Conservation (phyloP, 2,113 vertebrate genomes). For the Centropus unirufus region DNA sequence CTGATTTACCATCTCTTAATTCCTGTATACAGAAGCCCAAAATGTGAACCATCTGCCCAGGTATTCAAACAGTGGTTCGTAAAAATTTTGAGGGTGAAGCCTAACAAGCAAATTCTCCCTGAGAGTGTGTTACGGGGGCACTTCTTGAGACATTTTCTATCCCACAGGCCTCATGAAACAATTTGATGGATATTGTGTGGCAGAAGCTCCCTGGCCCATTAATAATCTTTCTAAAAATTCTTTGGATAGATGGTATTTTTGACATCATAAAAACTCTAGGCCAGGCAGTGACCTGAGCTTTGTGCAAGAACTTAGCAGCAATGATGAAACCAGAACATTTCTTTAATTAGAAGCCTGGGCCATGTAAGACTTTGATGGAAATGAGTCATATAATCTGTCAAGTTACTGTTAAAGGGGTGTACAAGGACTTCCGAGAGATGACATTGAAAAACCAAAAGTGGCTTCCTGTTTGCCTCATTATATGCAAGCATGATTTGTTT, state of each 20-base stretch:
- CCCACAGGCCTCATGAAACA: background rate
- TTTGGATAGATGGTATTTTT: background rate
- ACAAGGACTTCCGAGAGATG: background rate
- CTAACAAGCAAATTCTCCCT: background rate
- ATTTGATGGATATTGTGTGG: background rate
- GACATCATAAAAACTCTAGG: background rate
- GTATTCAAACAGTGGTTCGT: background rate
- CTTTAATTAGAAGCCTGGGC: background rate
- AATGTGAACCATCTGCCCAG: background rate
- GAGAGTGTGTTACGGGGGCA: background rate
- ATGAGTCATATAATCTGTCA: background rate
- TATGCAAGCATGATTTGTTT: background rate
- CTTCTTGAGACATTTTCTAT: background rate
- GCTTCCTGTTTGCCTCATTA: background rate
- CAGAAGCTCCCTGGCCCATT: background rate
- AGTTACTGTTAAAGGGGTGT: background rate
- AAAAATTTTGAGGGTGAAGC: background rate
- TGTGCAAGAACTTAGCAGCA: background rate
- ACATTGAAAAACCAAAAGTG: background rate
- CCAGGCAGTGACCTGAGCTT: background rate
- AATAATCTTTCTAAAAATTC: background rate
- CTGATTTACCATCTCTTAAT: background rate
- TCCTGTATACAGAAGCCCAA: background rate
- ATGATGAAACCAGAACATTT: background rate
- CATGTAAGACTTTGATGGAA: background rate